Evolutionary conservation across 1,140 invertebrate species (phyloP), one percentile per base, ranked within the genome.

Genomic region (Drosophila trapezifrons): DNA sequence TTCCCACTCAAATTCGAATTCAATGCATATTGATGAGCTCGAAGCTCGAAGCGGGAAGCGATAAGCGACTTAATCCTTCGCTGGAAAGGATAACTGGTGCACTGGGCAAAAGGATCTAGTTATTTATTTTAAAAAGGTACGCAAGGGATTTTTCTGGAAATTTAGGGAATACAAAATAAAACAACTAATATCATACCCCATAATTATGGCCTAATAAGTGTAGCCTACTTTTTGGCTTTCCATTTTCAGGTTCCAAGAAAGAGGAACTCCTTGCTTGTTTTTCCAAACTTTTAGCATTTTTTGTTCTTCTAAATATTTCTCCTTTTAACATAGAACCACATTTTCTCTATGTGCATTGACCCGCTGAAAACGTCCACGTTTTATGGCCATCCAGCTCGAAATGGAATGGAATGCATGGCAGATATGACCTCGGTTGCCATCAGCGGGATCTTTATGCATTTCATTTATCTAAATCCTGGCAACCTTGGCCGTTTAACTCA

Each of bases 11-110:
- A 47, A 45, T 76, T 54, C 55, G 66, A 77, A 60, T 64, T 87
- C 64, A 87, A 86, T 86, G 76, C 78, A 86, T 86, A 86, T 86
- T 86, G 79, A 86, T 87, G 76, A 83, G 66, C 51, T 62, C 35
- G n/a, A n/a, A n/a, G 27, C 43, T 64, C 12, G 37, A 18, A 60
- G 37, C 18, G 27, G 46, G 25, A 10, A n/a, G 42, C 43, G 46
- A 56, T 25, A 75, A 56, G 43, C 15, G 20, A 20, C 25, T 37
- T 63, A 64, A 64, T 75, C 46, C 27, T 17, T n/a, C 9, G n/a
- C 8, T 15, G 15, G 25, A 20, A 29, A 63, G 60, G 22, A 22
- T 13, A 22, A 22, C 12, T 17, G 37, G 1, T 54, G 13, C 51
- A 54, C 51, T 54, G 18, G 20, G 5, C 1, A 20, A 20, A 42